Evolutionary conservation across 2,888 invertebrate species (phyloP), one percentile per base, ranked within the genome.

Genomic region (Andrena praecox): DNA sequence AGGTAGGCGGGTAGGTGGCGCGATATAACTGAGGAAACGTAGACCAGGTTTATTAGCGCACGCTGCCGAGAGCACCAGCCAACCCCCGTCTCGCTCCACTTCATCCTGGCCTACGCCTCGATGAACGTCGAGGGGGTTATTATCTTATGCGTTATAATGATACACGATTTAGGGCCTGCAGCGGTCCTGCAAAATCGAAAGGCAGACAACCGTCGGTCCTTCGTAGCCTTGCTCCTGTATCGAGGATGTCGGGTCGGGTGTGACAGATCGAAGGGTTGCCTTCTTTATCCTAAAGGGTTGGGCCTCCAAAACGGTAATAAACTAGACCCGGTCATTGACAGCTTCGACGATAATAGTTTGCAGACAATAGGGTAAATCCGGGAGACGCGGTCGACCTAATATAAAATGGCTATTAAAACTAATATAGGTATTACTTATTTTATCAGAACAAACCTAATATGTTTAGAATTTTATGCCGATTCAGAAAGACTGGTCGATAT

Each of bases 31-130:
- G 87, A 91, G 92, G 91, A 92, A 92, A 92, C 92, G 90, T 89
- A 90, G 90, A 88, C 87, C 84, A 91, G 92, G 92, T 93, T 93
- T 93, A 93, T 93, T 93, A 93, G 93, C 90, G 90, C 90, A 93
- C 90, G 92, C 90, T 89, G 89, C 91, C 90, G 89, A 92, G 85
- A 89, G 88, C 82, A 80, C 77, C 78, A 67, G 66, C 83, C 87
- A 77, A 69, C 81, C 80, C 90, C 91, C 90, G 90, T 91, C 90
- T 91, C 91, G 91, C 92, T 93, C 90, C 90, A 91, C 92, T 92
- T 92, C 91, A 93, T 92, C 90, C 88, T 89, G 87, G 87, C 89
- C 89, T 86, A 93, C 91, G 93, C 92, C 90, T 92, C 91, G 90
- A 87, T 93, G 93, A 93, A 90, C 93, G 89, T 90, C 89, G 92